Evolutionary conservation across 2,113 vertebrate species (phyloP).

Genomic region (Indicator maculatus): DNA sequence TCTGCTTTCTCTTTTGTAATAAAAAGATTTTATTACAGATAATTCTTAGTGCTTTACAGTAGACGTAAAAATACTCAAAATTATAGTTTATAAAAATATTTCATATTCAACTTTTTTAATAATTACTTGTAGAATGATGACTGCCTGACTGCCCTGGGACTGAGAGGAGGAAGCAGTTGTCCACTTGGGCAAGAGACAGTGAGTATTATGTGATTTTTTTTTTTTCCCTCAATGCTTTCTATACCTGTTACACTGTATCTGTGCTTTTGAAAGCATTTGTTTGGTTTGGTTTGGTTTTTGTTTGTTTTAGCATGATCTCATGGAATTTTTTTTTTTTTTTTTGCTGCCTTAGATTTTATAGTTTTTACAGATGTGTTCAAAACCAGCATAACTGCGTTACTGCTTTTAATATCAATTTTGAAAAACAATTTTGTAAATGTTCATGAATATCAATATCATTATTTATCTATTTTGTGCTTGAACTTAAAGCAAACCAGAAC

Average conservation of each 20-base stretch:
- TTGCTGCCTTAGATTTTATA: background rate
- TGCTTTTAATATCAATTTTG: background rate
- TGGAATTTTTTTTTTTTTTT: background rate
- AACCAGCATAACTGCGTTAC: background rate
- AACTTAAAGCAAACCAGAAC: background rate
- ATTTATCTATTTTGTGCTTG: background rate
- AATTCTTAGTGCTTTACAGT: background rate
- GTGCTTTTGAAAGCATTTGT: background rate
- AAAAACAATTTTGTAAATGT: background rate
- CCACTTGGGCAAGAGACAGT: constrained; percentile 77
- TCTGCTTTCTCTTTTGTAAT: constrained; percentile 2
- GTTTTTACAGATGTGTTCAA: background rate
- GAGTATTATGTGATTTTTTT: constrained; percentile 55
- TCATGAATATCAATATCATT: background rate
- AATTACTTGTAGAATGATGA: constrained; percentile 66
- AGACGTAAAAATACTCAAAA: background rate
- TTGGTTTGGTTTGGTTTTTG: background rate
- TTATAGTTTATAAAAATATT: background rate
- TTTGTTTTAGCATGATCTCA: background rate
- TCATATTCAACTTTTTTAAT: background rate
- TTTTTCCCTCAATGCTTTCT: background rate
- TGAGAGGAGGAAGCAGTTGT: constrained; percentile 60
- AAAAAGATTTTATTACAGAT: background rate
- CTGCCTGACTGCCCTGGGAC: constrained; percentile 45
- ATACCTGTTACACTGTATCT: background rate